Conservation (phyloP, 2,113 vertebrate species). For the Scytalopus superciliaris region DNA sequence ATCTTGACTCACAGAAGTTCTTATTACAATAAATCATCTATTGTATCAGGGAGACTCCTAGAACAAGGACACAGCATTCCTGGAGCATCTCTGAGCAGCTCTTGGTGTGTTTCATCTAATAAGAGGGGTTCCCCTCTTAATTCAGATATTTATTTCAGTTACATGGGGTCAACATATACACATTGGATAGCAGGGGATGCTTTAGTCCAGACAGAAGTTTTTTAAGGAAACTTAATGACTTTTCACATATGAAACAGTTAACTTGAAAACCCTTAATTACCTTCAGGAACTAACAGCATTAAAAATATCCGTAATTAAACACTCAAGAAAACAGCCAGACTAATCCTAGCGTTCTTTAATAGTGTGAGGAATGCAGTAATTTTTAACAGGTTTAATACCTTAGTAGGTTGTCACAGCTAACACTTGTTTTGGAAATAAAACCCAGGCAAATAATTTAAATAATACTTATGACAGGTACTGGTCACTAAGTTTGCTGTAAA, state of each 20-base stretch:
- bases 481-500: neutral
- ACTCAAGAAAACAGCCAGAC: neutral
- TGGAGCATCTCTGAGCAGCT: neutral
- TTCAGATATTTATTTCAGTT: neutral
- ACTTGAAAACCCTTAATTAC: neutral
- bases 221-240: neutral
- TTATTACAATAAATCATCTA: neutral
- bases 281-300: neutral
- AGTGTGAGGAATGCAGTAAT: constrained; percentile 26
- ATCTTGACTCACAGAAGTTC: neutral
- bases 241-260: neutral
- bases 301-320: neutral
- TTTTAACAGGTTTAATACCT: constrained; percentile 5
- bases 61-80: neutral
- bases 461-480: neutral
- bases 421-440: constrained; percentile 16
- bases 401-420: neutral
- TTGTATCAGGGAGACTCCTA: neutral
- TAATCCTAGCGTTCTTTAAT: constrained; percentile 29
- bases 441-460: neutral
- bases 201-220: neutral
- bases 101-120: neutral
- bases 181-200: neutral
- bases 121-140: neutral
- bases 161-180: neutral